phyloP scores from a whole-genome alignment of 64 coral and sea anemone genomes.

The Stylophora pistillata region DNA sequence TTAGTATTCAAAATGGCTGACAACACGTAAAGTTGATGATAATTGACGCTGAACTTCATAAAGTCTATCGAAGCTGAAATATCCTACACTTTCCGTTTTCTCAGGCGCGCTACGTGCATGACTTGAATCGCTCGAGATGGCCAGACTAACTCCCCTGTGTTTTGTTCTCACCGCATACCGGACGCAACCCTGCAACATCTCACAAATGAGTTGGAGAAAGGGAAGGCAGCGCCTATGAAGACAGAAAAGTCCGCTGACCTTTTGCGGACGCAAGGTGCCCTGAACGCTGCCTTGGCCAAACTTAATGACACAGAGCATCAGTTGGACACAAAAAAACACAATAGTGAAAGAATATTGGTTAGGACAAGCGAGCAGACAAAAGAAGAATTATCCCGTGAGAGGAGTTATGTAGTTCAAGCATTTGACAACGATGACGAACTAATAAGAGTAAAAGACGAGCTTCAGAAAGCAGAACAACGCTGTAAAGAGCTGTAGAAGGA shows the following conservation, averaged over 20 bases:
- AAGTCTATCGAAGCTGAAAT: too few species aligned
- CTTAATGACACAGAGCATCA: slow-evolving; percentile 33
- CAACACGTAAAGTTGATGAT: too few species aligned
- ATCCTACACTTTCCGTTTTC: too few species aligned
- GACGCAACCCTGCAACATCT: slow-evolving; percentile 66
- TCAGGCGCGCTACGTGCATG: too few species aligned
- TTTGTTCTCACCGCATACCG: slow-evolving; percentile 19
- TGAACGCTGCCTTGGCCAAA: slow-evolving; percentile 28
- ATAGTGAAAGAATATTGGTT: slow-evolving; percentile 72
- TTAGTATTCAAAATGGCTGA: too few species aligned
- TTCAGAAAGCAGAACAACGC: slow-evolving; percentile 31
- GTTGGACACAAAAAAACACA: slow-evolving; percentile 47
- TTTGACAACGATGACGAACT: slow-evolving; percentile 44
- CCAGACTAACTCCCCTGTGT: not conserved
- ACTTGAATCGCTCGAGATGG: too few species aligned
- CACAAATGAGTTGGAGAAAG: slow-evolving; percentile 34
- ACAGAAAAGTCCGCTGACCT: not conserved
- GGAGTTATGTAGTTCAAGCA: slow-evolving; percentile 13
- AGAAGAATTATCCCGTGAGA: slow-evolving; percentile 30
- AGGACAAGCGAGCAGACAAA: slow-evolving; percentile 65
- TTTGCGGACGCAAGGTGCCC: not conserved
- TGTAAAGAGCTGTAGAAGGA: slow-evolving; percentile 4
- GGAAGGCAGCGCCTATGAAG: not conserved
- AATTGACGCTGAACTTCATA: too few species aligned
- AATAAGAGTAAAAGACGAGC: slow-evolving; percentile 43